phyloP scores from a whole-genome alignment of 2,888 invertebrate genomes.

The Dicyrtoma fusca region DNA sequence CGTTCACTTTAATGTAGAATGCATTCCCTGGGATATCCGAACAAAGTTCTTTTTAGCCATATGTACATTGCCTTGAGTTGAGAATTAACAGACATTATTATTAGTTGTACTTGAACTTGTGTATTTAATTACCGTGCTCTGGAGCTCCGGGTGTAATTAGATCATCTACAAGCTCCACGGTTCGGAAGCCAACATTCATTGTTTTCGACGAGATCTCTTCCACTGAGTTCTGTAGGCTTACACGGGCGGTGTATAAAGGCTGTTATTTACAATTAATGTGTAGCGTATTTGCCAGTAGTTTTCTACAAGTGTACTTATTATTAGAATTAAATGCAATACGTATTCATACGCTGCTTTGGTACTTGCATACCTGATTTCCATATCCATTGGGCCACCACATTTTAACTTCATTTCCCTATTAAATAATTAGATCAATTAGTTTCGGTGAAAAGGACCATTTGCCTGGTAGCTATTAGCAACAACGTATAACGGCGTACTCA shows the following conservation, averaged over 20 bases:
- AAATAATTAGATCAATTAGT: no score
- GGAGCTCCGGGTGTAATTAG: slow-evolving; percentile 57
- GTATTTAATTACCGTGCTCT: neutral
- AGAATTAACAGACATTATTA: no score
- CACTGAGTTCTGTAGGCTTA: slow-evolving; percentile 60
- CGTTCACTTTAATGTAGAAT: slow-evolving; percentile 65
- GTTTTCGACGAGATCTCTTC: slow-evolving; percentile 37
- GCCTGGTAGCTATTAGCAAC: no score
- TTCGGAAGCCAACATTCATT: slow-evolving; percentile 76
- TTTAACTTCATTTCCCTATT: slow-evolving; percentile 60
- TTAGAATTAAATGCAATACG: no score
- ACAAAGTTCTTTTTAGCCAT: neutral
- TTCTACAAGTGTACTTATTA: no score
- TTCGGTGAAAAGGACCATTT: no score
- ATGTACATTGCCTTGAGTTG: no score
- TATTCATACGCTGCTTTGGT: no score
- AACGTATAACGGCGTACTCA: no score
- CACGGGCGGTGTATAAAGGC: slow-evolving; percentile 71
- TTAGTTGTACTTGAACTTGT: no score
- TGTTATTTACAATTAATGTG: slow-evolving; percentile 2
- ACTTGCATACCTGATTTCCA: slow-evolving; percentile 63
- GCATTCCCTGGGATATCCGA: slow-evolving; percentile 56
- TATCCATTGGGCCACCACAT: slow-evolving; percentile 97
- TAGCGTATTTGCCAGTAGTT: no score
- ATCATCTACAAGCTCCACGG: slow-evolving; percentile 79